Conservation (phyloP, 1,140 invertebrate genomes). For the Aphelenchoides avenae region DNA sequence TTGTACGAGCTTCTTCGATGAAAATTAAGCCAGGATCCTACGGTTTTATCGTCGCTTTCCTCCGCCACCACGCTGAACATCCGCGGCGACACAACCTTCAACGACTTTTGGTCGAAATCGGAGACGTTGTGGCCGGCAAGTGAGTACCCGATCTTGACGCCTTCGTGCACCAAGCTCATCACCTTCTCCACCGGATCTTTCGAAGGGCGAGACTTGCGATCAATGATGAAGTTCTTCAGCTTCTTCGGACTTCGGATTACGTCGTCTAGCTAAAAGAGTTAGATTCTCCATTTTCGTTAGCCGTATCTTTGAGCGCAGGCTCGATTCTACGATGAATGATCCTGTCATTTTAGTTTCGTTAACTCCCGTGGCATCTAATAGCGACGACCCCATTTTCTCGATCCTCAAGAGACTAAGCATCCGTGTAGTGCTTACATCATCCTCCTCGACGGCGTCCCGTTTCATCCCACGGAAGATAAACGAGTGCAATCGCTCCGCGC, state of each 20-base stretch:
- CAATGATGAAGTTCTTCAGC: conserved; percentile 16
- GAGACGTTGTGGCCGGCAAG: conserved; percentile 50
- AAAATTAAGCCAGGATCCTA: conserved; percentile 39
- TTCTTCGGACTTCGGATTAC: conserved; percentile 7
- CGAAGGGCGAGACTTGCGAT: conserved; percentile 8
- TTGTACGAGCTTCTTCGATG: conserved; percentile 36
- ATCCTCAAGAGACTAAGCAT: no score
- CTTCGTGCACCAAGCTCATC: conserved; percentile 43
- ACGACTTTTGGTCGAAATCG: conserved; percentile 52
- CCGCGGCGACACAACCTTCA: conserved; percentile 51
- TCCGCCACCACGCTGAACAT: conserved; percentile 49
- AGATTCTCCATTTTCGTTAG: no score
- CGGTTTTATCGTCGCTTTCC: conserved; percentile 36
- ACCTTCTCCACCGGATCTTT: conserved; percentile 23
- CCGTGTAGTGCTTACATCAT: no score
- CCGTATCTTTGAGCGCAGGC: no score
- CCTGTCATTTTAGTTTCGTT: neutral
- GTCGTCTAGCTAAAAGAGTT: conserved; percentile 12
- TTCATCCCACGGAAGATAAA: no score
- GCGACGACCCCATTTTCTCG: no score
- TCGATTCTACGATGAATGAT: no score
- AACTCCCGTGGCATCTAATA: neutral
- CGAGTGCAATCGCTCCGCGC: no score
- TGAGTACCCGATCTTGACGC: conserved; percentile 43
- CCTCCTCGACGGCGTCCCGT: no score